Percentiles rank a stretch among this genome's conserved stretches.
phyloP scores from a whole-genome alignment of 1,140 invertebrate genomes.

The Drosophila fuyamai region DNA sequence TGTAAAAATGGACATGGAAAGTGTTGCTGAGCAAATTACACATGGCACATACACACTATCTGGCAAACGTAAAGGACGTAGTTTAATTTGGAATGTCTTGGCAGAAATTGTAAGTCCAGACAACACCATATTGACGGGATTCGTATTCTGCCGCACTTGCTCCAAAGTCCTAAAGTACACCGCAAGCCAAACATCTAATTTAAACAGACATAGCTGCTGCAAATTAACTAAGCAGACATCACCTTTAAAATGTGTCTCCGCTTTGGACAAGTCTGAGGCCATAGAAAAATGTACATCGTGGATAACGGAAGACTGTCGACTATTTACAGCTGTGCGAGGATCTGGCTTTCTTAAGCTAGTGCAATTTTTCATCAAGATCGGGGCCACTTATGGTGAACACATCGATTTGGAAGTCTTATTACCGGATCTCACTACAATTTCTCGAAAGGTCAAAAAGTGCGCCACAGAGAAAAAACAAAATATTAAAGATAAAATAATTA shows the following conservation, averaged over 20 bases:
- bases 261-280: too few species aligned
- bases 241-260: background rate
- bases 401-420: conserved; percentile 35
- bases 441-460: conserved; percentile 11
- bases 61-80: too few species aligned
- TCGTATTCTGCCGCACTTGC: background rate
- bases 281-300: too few species aligned
- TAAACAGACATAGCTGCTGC: too few species aligned
- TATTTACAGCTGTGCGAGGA: conserved; percentile 8
- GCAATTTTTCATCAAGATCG: conserved; percentile 38
- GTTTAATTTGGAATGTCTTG: too few species aligned
- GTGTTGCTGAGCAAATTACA: too few species aligned
- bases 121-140: background rate
- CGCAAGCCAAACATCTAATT: background rate
- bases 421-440: conserved; percentile 32
- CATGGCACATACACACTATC: too few species aligned
- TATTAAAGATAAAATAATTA: conserved; percentile 4
- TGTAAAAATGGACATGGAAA: too few species aligned
- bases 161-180: background rate
- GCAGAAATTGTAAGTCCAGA: background rate
- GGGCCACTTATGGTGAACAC: conserved; percentile 33
- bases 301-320: too few species aligned
- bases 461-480: conserved; percentile 30
- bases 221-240: background rate
- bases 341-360: conserved; percentile 30